Conservation (phyloP, 2,797 vertebrate genomes). For the Crenuchus spilurus region DNA sequence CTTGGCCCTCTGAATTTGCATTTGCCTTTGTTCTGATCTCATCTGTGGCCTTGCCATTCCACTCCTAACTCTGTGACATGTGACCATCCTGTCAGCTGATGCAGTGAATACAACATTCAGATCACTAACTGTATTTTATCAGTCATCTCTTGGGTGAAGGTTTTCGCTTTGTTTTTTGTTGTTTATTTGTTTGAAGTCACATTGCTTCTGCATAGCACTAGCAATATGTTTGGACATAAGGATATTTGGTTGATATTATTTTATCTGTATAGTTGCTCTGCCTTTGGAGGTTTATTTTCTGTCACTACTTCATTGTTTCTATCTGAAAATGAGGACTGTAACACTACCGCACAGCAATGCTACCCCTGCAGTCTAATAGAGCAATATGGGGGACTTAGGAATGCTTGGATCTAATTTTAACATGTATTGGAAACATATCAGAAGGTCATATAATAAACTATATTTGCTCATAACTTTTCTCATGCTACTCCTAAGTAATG, state of each 20-base stretch:
- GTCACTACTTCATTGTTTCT: too few relatives aligned
- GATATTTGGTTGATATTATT: constrained; percentile 6
- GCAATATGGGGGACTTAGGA: constrained; percentile 52
- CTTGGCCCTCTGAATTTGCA: constrained; percentile 60
- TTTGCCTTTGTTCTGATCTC: constrained; percentile 67
- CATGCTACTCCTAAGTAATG: constrained; percentile 3
- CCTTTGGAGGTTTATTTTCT: background rate
- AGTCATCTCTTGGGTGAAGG: constrained; percentile 12
- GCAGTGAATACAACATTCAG: constrained; percentile 22
- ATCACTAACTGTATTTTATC: constrained; percentile 20
- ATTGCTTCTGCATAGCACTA: constrained; percentile 6
- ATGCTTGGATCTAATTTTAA: constrained; percentile 60
- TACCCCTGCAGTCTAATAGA: constrained; percentile 36
- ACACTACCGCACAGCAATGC: constrained; percentile 64
- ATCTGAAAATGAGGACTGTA: constrained; percentile 14
- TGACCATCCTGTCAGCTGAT: constrained; percentile 39
- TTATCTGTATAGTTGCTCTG: constrained; percentile 2
- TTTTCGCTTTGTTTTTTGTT: background rate
- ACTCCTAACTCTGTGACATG: constrained; percentile 39
- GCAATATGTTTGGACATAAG: background rate
- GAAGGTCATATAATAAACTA: constrained; percentile 49
- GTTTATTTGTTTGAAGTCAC: background rate
- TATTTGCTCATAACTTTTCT: constrained; percentile 48
- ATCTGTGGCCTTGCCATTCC: constrained; percentile 70
- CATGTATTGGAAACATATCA: constrained; percentile 40